Evolutionary conservation across 2,797 vertebrate genomes (phyloP), one percentile per base, ranked within the genome.

Genomic region (Eospalax fontanierii): DNA sequence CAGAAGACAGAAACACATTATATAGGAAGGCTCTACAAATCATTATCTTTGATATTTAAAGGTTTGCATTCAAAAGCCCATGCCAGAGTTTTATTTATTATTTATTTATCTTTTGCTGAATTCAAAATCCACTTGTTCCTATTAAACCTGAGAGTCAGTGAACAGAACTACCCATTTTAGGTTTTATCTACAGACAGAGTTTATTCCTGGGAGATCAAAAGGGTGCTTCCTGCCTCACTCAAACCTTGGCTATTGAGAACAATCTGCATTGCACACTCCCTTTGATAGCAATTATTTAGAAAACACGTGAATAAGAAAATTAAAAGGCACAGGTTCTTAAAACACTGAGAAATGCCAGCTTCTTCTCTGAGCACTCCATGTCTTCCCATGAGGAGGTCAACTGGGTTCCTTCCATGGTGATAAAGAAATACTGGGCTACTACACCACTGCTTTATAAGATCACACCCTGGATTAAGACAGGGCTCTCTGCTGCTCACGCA

Each of bases 31-130:
- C 95, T 96, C 95, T 96, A 98, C 95, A 97, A 98, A 97, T 97
- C 91, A 98, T 98, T 98, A 98, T 98, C 98, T 98, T 98, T 98
- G 97, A 97, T 98, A 98, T 98, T 98, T 98, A 98, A 99, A 98
- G 98, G 98, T 98, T 97, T 95, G 96, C 93, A 96, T 98, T 98
- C 97, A 97, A 97, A 98, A 94, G 91, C 97, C 98, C 98, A 98
- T 97, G 98, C 40, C 95, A 96, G 97, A 96, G 95, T 97, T 97
- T 97, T 97, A 40, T 87, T 95, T 97, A 46, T 46, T 46, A 92
- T 97, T 97, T 96, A 89, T 96, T 95, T 96, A 59, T 97, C 98
- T 97, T 98, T 98, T 94, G 95, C 86, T 91, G 97, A 98, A 98
- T 97, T 97, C 96, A 97, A 96, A 96, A 98, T 98, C 97, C 94